A percentile compares a stretch with the other conserved stretches of the same genome.
phyloP scores from a whole-genome alignment of 2,113 vertebrate species.

The Nesogale talazaci region DNA sequence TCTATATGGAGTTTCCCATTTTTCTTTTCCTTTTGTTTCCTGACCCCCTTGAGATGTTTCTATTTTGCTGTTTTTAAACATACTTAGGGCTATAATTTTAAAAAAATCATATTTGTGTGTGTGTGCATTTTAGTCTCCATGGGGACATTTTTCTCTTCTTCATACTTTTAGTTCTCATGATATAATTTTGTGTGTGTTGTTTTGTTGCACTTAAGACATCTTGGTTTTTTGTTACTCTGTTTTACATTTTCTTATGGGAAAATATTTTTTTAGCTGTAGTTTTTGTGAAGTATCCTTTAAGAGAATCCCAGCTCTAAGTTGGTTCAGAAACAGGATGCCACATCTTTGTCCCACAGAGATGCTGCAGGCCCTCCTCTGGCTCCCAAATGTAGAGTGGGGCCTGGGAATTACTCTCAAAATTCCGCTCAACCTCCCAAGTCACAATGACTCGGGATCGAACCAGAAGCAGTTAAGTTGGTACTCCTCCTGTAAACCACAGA shows the following conservation, averaged over 20 bases:
- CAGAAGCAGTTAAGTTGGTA: neutral
- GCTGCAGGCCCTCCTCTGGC: too few species aligned
- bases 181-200: neutral
- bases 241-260: neutral
- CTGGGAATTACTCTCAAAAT: too few species aligned
- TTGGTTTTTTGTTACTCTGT: neutral
- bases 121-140: neutral
- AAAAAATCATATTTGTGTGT: neutral
- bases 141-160: neutral
- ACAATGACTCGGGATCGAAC: too few species aligned
- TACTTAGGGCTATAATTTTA: neutral
- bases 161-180: neutral
- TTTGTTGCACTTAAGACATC: neutral
- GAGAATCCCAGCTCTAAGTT: too few species aligned
- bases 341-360: too few species aligned
- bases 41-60: neutral
- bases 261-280: neutral
- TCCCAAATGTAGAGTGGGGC: neutral
- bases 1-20: too few species aligned
- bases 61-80: neutral
- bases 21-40: neutral
- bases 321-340: too few species aligned
- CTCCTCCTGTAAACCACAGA: neutral
- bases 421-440: neutral
- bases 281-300: too few species aligned